These are phyloP conservation scores for Hemaris fuciformis DNA, from an alignment of 2,888 invertebrate genomes.

Conservation along the genomic window DNA sequence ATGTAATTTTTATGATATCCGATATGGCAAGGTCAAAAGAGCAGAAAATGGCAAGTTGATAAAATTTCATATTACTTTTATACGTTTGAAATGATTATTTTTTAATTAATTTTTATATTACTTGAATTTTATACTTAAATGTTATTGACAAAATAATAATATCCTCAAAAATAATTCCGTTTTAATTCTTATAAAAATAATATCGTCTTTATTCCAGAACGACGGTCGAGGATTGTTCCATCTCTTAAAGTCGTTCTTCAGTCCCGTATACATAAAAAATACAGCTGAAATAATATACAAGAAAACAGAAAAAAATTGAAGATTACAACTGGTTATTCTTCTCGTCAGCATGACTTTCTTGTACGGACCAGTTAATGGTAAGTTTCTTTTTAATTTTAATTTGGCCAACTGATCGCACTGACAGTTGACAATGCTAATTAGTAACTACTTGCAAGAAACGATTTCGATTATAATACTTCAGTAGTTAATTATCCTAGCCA, in stretches of 20 bases:
- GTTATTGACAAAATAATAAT: too few species aligned
- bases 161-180: too few species aligned
- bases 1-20: constrained; percentile 12
- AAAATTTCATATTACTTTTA: neutral
- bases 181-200: neutral
- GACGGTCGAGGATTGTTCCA: constrained; percentile 28
- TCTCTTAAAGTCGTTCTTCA: constrained; percentile 67
- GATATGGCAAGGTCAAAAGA: constrained; percentile 77
- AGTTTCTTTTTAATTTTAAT: too few species aligned
- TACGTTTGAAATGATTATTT: too few species aligned
- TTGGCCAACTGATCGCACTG: too few species aligned
- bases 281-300: constrained; percentile 51
- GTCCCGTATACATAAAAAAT: constrained; percentile 44
- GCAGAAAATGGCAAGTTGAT: constrained; percentile 38
- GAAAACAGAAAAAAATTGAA: constrained; percentile 39
- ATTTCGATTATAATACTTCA: too few species aligned
- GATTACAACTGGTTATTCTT: constrained; percentile 81
- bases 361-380: constrained; percentile 86
- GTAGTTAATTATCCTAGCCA: too few species aligned
- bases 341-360: constrained; percentile 88
- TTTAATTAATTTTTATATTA: too few species aligned
- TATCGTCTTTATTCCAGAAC: constrained; percentile 1
- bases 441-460: too few species aligned
- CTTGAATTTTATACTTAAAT: too few species aligned
- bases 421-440: too few species aligned